phyloP scores from a whole-genome alignment of 2,113 vertebrate species.

The Anseranas semipalmata region DNA sequence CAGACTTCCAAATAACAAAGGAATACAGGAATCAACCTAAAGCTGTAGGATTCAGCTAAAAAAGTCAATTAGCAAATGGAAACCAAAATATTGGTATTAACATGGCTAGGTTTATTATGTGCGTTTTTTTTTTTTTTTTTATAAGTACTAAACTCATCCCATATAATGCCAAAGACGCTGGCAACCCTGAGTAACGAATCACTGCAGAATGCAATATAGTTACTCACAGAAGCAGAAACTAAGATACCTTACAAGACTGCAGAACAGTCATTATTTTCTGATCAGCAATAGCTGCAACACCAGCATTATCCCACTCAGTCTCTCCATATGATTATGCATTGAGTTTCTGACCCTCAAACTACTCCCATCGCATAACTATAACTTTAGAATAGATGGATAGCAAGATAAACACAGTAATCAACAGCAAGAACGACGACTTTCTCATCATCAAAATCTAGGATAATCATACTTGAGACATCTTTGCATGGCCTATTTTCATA shows the following conservation, averaged over 20 bases:
- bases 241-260: not conserved
- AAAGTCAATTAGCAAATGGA: slow-evolving; percentile 9
- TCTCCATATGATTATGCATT: not conserved
- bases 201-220: not conserved
- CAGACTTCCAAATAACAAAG: not conserved
- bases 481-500: not conserved
- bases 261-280: not conserved
- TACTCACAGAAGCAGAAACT: not conserved
- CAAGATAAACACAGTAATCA: slow-evolving; percentile 27
- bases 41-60: not conserved
- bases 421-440: not conserved
- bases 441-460: not conserved
- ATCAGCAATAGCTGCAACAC: not conserved
- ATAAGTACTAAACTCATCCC: not conserved
- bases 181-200: not conserved
- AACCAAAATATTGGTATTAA: not conserved
- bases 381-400: not conserved
- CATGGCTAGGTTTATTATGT: not conserved
- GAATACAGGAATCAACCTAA: not conserved
- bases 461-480: not conserved
- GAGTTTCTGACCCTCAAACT: not conserved
- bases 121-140: not conserved
- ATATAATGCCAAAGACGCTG: not conserved
- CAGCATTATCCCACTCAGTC: not conserved
- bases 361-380: not conserved